Conservation (phyloP, 1,140 invertebrate species). For the Ectropis grisescens region DNA sequence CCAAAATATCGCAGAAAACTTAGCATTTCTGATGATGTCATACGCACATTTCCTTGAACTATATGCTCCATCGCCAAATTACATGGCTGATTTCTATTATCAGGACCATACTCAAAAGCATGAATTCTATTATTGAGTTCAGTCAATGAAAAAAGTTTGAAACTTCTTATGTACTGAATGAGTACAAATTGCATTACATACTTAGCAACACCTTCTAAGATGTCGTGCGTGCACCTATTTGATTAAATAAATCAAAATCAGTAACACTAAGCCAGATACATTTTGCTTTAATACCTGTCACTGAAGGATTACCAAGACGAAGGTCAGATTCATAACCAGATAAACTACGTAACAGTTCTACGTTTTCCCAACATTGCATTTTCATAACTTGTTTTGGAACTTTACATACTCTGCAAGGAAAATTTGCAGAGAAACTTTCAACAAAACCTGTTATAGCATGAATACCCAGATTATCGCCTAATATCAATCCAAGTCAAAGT, state of each 20-base stretch:
- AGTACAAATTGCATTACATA: constrained; percentile 35
- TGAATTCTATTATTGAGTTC: too few relatives aligned
- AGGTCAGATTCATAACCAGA: too few relatives aligned
- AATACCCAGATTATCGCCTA: constrained; percentile 23
- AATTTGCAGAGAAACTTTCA: too few relatives aligned
- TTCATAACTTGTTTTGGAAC: too few relatives aligned
- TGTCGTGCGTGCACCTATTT: constrained; percentile 45
- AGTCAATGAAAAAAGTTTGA: constrained; percentile 12
- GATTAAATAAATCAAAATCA: constrained; percentile 20
- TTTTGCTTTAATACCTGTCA: constrained; percentile 31
- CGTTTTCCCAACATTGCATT: too few relatives aligned
- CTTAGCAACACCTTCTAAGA: constrained; percentile 42
- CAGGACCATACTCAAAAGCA: too few relatives aligned
- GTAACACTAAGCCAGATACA: constrained; percentile 34
- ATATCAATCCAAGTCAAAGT: constrained; percentile 13
- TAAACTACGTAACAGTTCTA: too few relatives aligned
- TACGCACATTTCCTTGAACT: constrained; percentile 5
- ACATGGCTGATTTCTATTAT: too few relatives aligned
- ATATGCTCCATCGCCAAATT: too few relatives aligned
- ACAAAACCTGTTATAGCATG: too few relatives aligned
- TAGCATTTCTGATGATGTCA: constrained; percentile 31
- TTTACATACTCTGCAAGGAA: too few relatives aligned
- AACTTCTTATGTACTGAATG: constrained; percentile 22
- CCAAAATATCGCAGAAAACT: constrained; percentile 23
- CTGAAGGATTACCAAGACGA: too few relatives aligned